Evolutionary conservation across 1,140 invertebrate species (phyloP), one percentile per base, ranked within the genome.

Genomic region (Drosophila kanapiae): DNA sequence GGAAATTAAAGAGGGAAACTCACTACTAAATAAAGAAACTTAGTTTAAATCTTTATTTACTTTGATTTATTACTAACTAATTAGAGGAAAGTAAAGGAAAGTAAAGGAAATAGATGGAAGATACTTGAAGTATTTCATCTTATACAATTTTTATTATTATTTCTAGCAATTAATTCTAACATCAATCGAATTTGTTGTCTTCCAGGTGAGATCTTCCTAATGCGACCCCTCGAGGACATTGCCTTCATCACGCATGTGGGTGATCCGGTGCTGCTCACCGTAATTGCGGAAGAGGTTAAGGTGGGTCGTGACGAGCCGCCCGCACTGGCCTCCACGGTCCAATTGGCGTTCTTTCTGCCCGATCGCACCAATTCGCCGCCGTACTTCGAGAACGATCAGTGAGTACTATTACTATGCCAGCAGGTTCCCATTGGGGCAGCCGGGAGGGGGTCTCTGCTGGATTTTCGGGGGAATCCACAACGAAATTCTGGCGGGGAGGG

Each of bases 211-310:
- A 95, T 98, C 60, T 95, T 94, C 58, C 93, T 98, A 33, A 94
- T 95, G 38, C 94, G 95, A 61, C 95, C 96, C 4, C 91, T 97
- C 31, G 95, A 96, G 67, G 96, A 97, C 76, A 95, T 98, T 71
- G 95, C 95, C 38, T 94, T 96, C 60, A 96, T 97, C 77, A 96
- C 96, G 23, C 95, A 96, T 81, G 94, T 95, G 14, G 95, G 96
- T 43, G 95, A 96, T 62, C 97, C 97, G 11, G 95, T 98, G 47
- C 94, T 97, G 38, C 94, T 98, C 40, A 97, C 95, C 5, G 95
- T 98, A 23, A 95, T 97, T 29, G 97, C 97, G 13, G 97, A 97
- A 91, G 97, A 98, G 93, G 95, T 98, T 93, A 93, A 95, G 86
- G 75, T 95, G 78, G 94, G 94, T 74, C 93, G 94, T 80, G 95